Evolutionary conservation across 2,113 vertebrate genomes (phyloP).

Genomic region (Tyto alba): DNA sequence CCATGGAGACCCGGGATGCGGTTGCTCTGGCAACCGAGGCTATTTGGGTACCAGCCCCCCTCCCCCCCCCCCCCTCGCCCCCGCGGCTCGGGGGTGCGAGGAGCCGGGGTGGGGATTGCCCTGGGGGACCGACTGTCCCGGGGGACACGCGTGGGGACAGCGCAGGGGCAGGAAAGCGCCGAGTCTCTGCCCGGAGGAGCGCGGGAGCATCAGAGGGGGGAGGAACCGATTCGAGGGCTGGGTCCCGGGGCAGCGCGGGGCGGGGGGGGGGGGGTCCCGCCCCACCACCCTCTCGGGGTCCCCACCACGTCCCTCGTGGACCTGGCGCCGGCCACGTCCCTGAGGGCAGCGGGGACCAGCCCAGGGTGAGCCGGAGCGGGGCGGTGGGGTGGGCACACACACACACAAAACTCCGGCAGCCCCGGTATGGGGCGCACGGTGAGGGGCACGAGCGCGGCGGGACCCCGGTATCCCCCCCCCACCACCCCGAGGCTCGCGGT

Average conservation of each 20-base stretch:
- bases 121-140: neutral
- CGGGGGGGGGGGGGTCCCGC: too few species aligned
- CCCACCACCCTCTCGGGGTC: neutral
- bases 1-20: slow-evolving; percentile 6
- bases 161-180: neutral
- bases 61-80: neutral
- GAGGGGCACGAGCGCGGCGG: neutral
- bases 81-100: neutral
- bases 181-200: neutral
- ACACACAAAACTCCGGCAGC: too few species aligned
- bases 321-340: neutral
- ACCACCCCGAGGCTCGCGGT: neutral
- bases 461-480: neutral
- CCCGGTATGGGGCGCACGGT: neutral
- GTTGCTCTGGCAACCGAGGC: slow-evolving; percentile 23
- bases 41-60: neutral
- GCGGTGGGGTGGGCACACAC: too few species aligned
- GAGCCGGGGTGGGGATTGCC: neutral
- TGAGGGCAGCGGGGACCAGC: neutral
- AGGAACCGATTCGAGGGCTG: fast-evolving
- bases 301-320: neutral
- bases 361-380: too few species aligned
- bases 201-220: neutral
- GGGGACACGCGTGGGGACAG: neutral
- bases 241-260: neutral